A percentile compares a stretch with the other conserved stretches of the same genome.
Conservation (phyloP, 2,888 invertebrate species). For the Conchocele bisecta region DNA sequence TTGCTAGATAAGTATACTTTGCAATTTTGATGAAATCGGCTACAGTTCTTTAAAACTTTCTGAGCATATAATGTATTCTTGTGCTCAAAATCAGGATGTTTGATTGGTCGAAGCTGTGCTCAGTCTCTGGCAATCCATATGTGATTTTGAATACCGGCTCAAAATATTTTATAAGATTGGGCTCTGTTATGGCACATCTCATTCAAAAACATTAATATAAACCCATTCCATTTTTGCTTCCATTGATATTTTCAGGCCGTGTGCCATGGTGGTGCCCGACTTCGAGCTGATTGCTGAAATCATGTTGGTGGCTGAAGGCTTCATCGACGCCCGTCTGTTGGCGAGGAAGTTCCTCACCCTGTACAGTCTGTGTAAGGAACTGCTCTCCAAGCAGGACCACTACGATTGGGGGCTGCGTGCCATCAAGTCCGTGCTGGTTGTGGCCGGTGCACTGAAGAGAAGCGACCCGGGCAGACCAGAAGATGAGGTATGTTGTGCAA, state of each 20-base stretch:
- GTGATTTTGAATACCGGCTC: too few relatives aligned
- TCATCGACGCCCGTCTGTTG: conserved; percentile 95
- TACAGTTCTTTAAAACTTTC: too few relatives aligned
- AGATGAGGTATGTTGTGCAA: conserved; percentile 89
- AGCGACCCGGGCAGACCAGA: conserved; percentile 97
- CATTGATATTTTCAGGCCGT: conserved; percentile 88
- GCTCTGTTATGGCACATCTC: too few relatives aligned
- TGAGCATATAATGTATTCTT: too few relatives aligned
- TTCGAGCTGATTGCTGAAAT: conserved; percentile 98
- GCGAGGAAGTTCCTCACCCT: conserved; percentile 97
- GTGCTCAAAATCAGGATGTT: too few relatives aligned
- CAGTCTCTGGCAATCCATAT: too few relatives aligned
- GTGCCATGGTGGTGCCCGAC: conserved; percentile 99
- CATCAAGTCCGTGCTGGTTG: conserved; percentile 97
- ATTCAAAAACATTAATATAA: too few relatives aligned
- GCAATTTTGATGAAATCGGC: too few relatives aligned
- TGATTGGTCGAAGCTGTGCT: too few relatives aligned
- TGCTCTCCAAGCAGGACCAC: conserved; percentile 95
- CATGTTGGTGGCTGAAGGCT: conserved; percentile 98
- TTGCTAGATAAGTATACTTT: too few relatives aligned
- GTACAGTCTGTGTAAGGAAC: conserved; percentile 95
- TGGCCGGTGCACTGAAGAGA: conserved; percentile 95
- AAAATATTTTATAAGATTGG: too few relatives aligned
- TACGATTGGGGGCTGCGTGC: conserved; percentile 98
- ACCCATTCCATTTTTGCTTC: too few relatives aligned